Conservation (phyloP, 2,888 invertebrate species). For the Nymphalis polychloros region DNA sequence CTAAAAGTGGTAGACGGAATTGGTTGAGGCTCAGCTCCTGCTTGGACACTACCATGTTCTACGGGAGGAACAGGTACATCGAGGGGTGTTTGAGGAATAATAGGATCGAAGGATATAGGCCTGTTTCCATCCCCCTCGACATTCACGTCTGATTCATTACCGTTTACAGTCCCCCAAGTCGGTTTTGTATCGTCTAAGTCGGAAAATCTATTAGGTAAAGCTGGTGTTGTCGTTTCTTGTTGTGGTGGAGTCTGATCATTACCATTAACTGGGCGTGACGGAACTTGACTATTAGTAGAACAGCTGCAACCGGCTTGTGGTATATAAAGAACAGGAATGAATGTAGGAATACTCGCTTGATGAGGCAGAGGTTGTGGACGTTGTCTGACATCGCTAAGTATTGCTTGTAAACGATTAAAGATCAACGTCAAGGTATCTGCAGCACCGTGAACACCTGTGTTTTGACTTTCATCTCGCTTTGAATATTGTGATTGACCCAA, state of each 20-base stretch:
- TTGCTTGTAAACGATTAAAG: constrained; percentile 40
- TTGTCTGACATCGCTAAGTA: constrained; percentile 36
- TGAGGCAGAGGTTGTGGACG: constrained; percentile 28
- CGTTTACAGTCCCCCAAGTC: constrained; percentile 60
- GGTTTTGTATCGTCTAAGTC: constrained; percentile 58
- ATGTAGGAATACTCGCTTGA: constrained; percentile 30
- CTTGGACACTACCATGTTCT: constrained; percentile 53
- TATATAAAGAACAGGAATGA: constrained; percentile 37
- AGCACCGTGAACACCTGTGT: constrained; percentile 38
- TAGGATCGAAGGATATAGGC: constrained; percentile 61
- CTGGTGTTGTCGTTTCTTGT: constrained; percentile 33
- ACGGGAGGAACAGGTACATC: constrained; percentile 48
- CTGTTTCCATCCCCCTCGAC: constrained; percentile 54
- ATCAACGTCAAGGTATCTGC: constrained; percentile 39
- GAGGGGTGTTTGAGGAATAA: constrained; percentile 45
- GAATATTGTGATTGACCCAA: constrained; percentile 32
- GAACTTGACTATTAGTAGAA: constrained; percentile 5
- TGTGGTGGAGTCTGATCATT: constrained; percentile 15
- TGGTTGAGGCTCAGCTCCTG: constrained; percentile 31
- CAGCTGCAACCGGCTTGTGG: constrained; percentile 36
- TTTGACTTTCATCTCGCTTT: constrained; percentile 38
- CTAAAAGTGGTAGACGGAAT: constrained; percentile 5
- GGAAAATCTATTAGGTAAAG: constrained; percentile 53
- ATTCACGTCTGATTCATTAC: constrained; percentile 48
- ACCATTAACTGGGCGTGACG: constrained; percentile 19